Percentiles rank a stretch among this genome's conserved stretches.
phyloP scores from a whole-genome alignment of 2,888 invertebrate genomes.

The Pristionchus maxplancki region DNA sequence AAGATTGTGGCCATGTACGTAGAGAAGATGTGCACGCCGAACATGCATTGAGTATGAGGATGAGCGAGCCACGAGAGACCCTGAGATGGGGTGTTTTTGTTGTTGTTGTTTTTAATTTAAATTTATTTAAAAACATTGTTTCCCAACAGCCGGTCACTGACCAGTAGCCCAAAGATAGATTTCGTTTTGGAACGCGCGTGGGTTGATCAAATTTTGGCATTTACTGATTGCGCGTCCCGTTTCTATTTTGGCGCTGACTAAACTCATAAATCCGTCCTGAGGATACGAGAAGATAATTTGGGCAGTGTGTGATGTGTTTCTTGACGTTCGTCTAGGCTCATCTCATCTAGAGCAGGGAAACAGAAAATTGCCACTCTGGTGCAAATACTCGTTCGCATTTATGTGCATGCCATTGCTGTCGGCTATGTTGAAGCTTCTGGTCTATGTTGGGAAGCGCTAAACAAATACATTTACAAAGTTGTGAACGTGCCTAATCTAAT shows the following conservation, averaged over 20 bases:
- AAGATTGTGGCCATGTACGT: slow-evolving; percentile 45
- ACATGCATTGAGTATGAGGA: slow-evolving; percentile 49
- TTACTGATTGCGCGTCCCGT: not conserved
- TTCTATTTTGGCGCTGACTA: not conserved
- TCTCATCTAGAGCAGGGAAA: not conserved
- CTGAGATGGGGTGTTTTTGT: no score
- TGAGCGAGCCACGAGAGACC: slow-evolving; percentile 45
- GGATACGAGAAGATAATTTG: no score
- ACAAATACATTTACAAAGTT: not conserved
- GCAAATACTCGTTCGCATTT: not conserved
- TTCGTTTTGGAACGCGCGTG: not conserved
- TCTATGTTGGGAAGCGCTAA: not conserved
- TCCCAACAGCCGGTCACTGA: no score
- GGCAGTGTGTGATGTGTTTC: not conserved
- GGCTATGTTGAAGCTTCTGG: not conserved
- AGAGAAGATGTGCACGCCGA: slow-evolving; percentile 33
- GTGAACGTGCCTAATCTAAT: not conserved
- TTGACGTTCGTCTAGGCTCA: not conserved
- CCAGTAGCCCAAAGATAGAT: not conserved
- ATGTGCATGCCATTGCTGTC: not conserved
- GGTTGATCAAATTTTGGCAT: not conserved
- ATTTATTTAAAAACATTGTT: no score
- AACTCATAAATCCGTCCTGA: not conserved
- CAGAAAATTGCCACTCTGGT: not conserved
- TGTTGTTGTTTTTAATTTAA: no score